A percentile compares a stretch with the other conserved stretches of the same genome.
Conservation (phyloP, 2,888 invertebrate species). For the Drosophila infuscata region DNA sequence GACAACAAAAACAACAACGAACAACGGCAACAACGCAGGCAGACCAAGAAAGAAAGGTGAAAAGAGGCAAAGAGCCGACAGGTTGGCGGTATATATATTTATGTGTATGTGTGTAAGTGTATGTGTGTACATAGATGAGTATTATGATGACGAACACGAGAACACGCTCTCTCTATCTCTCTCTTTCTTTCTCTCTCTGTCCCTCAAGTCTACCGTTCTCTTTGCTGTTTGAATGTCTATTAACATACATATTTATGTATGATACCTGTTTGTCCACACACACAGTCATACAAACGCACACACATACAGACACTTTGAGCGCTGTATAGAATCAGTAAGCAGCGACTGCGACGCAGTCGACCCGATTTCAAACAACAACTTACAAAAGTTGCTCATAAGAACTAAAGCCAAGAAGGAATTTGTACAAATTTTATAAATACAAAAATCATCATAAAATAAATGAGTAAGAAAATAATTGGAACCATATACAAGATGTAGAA, state of each 20-base stretch:
- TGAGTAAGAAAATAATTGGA: conserved; percentile 7
- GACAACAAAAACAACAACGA: conserved; percentile 5
- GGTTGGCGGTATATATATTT: conserved; percentile 22
- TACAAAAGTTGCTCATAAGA: conserved; percentile 40
- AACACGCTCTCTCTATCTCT: conserved; percentile 3
- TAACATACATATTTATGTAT: conserved; percentile 34
- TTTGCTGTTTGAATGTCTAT: conserved; percentile 28
- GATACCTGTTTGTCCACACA: conserved; percentile 52
- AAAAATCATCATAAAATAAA: conserved; percentile 8
- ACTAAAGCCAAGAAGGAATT: conserved; percentile 13
- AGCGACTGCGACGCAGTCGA: conserved; percentile 54
- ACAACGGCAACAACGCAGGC: conserved; percentile 22
- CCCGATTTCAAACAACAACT: conserved; percentile 65
- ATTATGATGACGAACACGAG: conserved; percentile 35
- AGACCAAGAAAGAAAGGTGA: conserved; percentile 69
- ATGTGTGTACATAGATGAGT: conserved; percentile 25
- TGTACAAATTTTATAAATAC: conserved; percentile 16
- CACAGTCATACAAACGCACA: conserved; percentile 10
- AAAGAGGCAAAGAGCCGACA: conserved; percentile 66
- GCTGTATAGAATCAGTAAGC: conserved; percentile 70
- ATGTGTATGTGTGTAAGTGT: background rate
- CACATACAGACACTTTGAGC: conserved; percentile 17
- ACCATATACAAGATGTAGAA: conserved; percentile 20
- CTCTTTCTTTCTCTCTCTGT: background rate
- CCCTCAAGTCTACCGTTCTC: conserved; percentile 8